Evolutionary conservation across 2,113 vertebrate species (phyloP).

Genomic region (human): GRCh38 chr1:232191001-232191500

Average conservation of each 20-base stretch:
- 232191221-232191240: not conserved
- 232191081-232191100: not conserved
- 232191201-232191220: not conserved
- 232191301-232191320: not conserved
- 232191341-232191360: not conserved
- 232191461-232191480: no score
- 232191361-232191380: fast-evolving
- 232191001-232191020: not conserved
- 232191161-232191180: fast-evolving
- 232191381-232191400: not conserved
- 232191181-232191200: not conserved
- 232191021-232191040: not conserved
- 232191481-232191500: no score
- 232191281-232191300: not conserved
- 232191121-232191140: not conserved
- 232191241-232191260: no score
- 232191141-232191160: not conserved
- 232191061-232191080: not conserved
- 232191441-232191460: not conserved
- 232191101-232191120: not conserved
- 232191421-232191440: not conserved
- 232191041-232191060: not conserved
- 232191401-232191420: not conserved
- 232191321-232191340: not conserved
- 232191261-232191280: not conserved